Evolutionary conservation across 2,888 invertebrate species (phyloP), one percentile per base, ranked within the genome.

Genomic region (Drosophila rellima): DNA sequence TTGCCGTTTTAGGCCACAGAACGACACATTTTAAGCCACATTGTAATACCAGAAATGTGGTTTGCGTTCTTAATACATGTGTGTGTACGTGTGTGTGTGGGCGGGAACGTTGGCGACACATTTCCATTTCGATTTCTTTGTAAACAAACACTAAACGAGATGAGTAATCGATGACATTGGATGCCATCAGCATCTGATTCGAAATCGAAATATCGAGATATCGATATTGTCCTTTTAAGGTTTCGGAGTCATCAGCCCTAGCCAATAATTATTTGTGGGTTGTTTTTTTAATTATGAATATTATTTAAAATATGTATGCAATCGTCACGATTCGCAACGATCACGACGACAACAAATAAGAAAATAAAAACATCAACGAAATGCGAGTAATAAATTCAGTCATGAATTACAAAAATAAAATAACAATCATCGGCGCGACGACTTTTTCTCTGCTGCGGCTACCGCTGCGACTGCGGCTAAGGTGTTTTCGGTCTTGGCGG

Each of bases 371-470:
- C 44, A 48, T 13, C 33, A 63, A 45, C 48, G 31, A 71, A 61
- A 70, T 61, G 50, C 62, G 45, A 44, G 42, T 59, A 59, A 84
- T 81, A 80, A 82, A 82, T 78, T 75, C 40, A 82, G 78, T 87
- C 84, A 82, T 84, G 80, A 83, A 87, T 84, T 80, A 82, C 80
- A 71, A 87, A 83, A 87, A 83, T 83, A 83, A 83, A 87, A 68
- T 66, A 71, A 75, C 70, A 83, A 87, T 87, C 87, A 83, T 87
- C 81, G 56, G 31, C 55, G 45, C 51, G 59, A 52, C 66, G 60
- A 55, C 57, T 35, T 45, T 45, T 23, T 47, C 2, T 47, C 33
- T 11, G 33, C 31, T 7, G 31, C 31, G 40, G 50, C 40, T 33
- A 37, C 47, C 40, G 44, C 31, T 31, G 51, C 33, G 42, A 44